Conservation (phyloP, 2,797 vertebrate genomes). For the Melanotaenia boesemani region DNA sequence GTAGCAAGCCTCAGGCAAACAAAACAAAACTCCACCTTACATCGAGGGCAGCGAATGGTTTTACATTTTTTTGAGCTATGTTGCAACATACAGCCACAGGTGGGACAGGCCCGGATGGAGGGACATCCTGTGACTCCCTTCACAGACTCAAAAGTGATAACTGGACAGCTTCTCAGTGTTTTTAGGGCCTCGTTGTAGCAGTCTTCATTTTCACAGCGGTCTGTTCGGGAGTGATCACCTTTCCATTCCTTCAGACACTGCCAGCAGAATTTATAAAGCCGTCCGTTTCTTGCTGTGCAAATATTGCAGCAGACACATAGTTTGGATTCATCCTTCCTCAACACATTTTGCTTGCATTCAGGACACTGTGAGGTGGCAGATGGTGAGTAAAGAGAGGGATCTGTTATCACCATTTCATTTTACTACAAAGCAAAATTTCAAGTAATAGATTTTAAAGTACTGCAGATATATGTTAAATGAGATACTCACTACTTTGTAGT, state of each 20-base stretch:
- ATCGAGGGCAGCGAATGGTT: neutral
- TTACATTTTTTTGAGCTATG: slow-evolving; percentile 31
- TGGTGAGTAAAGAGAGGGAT: neutral
- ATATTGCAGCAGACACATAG: neutral
- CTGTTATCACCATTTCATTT: neutral
- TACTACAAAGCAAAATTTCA: no score
- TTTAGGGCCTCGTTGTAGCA: no score
- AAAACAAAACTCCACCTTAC: slow-evolving; percentile 63
- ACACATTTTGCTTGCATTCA: neutral
- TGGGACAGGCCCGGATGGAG: slow-evolving; percentile 54
- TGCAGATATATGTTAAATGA: no score
- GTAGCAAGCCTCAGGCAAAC: slow-evolving; percentile 46
- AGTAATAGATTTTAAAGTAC: no score
- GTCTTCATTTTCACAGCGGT: no score
- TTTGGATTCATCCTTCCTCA: neutral
- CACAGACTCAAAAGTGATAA: slow-evolving; percentile 13
- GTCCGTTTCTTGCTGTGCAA: neutral
- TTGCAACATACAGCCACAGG: slow-evolving; percentile 46
- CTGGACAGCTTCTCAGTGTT: slow-evolving; percentile 36
- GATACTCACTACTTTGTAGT: neutral
- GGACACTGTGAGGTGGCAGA: neutral
- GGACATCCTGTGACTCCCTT: slow-evolving; percentile 38
- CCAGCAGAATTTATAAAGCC: slow-evolving; percentile 48
- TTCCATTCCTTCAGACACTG: no score
- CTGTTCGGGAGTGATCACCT: no score